Evolutionary conservation across 2,113 vertebrate species (phyloP).

Genomic region (Egretta garzetta): DNA sequence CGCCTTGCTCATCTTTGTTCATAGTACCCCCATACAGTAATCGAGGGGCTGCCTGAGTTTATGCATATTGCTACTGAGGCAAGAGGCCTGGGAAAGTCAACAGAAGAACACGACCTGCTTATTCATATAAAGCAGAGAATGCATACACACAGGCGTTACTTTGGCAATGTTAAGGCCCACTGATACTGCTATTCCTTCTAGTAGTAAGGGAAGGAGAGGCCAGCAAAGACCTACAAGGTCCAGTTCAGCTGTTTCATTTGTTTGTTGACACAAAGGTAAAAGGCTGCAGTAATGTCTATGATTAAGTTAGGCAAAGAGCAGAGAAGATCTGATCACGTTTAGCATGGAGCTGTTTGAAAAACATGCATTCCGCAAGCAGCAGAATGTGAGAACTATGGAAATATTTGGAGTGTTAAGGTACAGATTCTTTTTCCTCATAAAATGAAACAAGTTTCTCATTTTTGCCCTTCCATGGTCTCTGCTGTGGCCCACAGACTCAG

Average conservation of each 20-base stretch:
- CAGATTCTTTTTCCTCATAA: background rate
- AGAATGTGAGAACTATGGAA: background rate
- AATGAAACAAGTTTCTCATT: background rate
- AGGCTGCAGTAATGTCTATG: background rate
- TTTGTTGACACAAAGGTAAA: background rate
- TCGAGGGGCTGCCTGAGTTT: background rate
- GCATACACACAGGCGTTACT: fast-evolving
- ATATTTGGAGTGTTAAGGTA: background rate
- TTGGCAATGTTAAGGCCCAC: background rate
- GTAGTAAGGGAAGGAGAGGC: background rate
- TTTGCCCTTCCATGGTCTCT: background rate
- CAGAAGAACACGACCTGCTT: background rate
- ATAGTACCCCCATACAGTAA: background rate
- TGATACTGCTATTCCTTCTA: background rate
- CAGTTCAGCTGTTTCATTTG: background rate
- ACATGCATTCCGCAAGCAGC: background rate
- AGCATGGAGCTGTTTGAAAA: background rate
- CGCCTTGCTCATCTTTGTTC: background rate
- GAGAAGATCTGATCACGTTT: background rate
- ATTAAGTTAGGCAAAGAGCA: background rate
- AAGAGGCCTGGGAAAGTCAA: background rate
- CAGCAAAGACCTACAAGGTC: background rate
- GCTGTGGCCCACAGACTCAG: background rate
- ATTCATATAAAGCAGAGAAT: background rate
- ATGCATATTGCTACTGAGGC: background rate